A percentile compares a stretch with the other conserved stretches of the same genome.
Evolutionary conservation across 2,888 invertebrate genomes (phyloP).

Genomic region (Oscheius sp.): DNA sequence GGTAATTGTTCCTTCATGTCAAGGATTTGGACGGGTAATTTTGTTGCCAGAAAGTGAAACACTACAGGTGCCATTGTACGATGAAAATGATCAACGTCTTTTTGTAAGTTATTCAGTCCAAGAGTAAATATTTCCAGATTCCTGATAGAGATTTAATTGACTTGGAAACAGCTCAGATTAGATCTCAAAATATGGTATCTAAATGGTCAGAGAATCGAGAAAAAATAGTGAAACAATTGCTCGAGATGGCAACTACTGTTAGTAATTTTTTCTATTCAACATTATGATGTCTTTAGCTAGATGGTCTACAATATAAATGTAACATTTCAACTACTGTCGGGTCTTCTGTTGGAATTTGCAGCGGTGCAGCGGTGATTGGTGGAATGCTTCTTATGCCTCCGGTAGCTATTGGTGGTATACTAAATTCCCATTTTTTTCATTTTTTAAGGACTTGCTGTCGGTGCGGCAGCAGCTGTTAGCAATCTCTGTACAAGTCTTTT

Average conservation of each 20-base stretch:
- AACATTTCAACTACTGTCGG: slow-evolving; percentile 52
- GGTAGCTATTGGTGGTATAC: slow-evolving; percentile 48
- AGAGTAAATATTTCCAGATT: not conserved
- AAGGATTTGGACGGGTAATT: not conserved
- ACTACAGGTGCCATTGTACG: slow-evolving; percentile 8
- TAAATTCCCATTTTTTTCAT: too few species aligned
- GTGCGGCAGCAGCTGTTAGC: slow-evolving; percentile 46
- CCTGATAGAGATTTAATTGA: slow-evolving; percentile 10
- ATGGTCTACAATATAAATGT: slow-evolving; percentile 43
- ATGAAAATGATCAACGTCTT: slow-evolving; percentile 7
- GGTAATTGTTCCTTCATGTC: not conserved
- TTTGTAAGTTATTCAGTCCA: not conserved
- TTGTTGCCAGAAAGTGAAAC: not conserved
- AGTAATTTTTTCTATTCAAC: not conserved
- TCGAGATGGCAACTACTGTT: slow-evolving; percentile 15
- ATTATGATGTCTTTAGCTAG: slow-evolving; percentile 36
- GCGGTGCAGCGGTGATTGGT: slow-evolving; percentile 47
- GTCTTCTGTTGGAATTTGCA: slow-evolving; percentile 45
- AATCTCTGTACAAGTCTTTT: slow-evolving; percentile 46
- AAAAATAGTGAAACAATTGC: not conserved
- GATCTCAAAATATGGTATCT: not conserved
- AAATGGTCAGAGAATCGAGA: slow-evolving; percentile 24
- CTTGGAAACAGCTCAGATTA: slow-evolving; percentile 2
- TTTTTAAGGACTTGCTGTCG: slow-evolving; percentile 43
- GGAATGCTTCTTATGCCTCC: slow-evolving; percentile 50